These are phyloP conservation scores for Vespertilio murinus DNA, from an alignment of 2,797 vertebrate species.

Conservation along the genomic window DNA sequence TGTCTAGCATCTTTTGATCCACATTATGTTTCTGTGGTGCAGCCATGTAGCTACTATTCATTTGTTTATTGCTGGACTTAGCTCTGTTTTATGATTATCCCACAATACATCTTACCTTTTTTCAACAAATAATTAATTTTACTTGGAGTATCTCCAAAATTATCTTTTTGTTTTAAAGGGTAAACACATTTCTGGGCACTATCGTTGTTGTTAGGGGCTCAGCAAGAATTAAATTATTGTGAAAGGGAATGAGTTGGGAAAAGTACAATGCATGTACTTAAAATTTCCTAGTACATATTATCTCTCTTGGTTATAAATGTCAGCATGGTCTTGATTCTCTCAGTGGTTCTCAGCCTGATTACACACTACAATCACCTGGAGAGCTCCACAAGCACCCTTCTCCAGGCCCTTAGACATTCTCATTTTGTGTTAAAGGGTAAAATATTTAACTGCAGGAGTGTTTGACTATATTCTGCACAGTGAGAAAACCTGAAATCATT, in stretches of 20 bases:
- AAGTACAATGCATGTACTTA: background rate
- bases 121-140: background rate
- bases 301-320: background rate
- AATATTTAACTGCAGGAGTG: no score
- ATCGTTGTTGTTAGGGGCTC: background rate
- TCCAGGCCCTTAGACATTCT: background rate
- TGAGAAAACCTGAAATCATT: no score
- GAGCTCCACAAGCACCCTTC: background rate
- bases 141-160: background rate
- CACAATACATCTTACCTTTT: background rate
- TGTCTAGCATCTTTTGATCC: background rate
- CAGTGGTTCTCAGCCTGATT: background rate
- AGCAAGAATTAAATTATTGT: background rate
- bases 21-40: background rate
- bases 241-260: background rate
- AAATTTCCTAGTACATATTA: background rate
- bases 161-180: background rate
- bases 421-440: background rate
- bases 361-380: background rate
- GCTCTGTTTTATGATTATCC: background rate
- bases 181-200: background rate
- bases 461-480: no score
- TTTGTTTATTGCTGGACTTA: background rate
- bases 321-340: background rate
- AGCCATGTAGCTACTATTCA: background rate